Evolutionary conservation across 2,113 vertebrate species (phyloP), one percentile per base, ranked within the genome.

Genomic region (Hassar affinis): DNA sequence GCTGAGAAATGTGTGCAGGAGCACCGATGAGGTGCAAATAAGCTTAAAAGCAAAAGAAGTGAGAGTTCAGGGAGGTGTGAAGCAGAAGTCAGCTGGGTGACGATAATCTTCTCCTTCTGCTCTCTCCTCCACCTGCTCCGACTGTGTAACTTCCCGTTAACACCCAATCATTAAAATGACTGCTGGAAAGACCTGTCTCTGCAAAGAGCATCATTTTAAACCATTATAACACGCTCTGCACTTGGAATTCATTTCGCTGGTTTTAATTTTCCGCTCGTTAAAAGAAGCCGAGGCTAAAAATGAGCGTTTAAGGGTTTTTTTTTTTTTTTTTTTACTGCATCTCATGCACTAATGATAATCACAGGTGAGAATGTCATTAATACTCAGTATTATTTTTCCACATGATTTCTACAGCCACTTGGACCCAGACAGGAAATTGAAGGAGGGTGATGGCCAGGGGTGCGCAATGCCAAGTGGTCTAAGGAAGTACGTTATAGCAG

Each of bases 231-330:
- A 81, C 79, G 68, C 62, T 74, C 68, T 35, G 27, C 79, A 45
- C 83, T 83, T 64, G 64, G 85, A 88, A 84, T 82, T 79, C 82
- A 81, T 80, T 79, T 66, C 82, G 62, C 84, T 66, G 74, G 61
- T 81, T 81, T 72, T 76, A 68, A 85, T 85, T 88, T 87, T 87
- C 87, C 84, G 35, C 81, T 85, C 87, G 88, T 84, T 87, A 89
- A 81, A 85, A 64, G 86, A 81, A 85, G 38, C 85, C 3, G 57
- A 38, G 72, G 66, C 81, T 84, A 80, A 84, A 84, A 86, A 81
- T 27, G 71, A 56, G 79, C 33, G 74, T 84, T 85, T 83, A 69
- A 69, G 18, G 15, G n/a, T n/a, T n/a, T 66, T 82, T 5, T 85
- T 69, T 85, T 64, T 27, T 25, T n/a, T 59, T 61, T 35, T 66